A percentile compares a stretch with the other conserved stretches of the same genome.
phyloP scores from a whole-genome alignment of 1,140 invertebrate genomes.

The Camponotus floridanus region DNA sequence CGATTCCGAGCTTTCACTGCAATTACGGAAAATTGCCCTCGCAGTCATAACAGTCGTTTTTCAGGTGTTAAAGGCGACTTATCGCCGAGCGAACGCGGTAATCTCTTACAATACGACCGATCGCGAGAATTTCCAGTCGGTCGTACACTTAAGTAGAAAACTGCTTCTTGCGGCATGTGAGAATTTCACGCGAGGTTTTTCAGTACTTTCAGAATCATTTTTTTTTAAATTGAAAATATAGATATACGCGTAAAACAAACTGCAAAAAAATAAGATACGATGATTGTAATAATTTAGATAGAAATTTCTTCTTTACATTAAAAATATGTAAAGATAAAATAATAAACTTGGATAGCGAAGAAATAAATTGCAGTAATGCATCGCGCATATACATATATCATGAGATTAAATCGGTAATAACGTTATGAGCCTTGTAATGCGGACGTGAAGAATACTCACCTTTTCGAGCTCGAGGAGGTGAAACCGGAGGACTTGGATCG shows the following conservation, averaged over 20 bases:
- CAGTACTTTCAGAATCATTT: constrained; percentile 1
- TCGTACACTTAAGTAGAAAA: constrained; percentile 33
- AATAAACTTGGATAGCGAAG: background rate
- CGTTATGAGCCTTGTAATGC: constrained; percentile 38
- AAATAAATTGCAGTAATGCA: background rate
- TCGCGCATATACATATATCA: background rate
- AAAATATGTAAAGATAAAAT: background rate
- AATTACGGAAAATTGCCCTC: constrained; percentile 84
- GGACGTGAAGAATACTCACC: constrained; percentile 90
- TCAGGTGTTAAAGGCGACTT: constrained; percentile 75
- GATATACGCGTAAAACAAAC: no score
- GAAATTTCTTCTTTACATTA: background rate
- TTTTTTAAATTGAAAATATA: background rate
- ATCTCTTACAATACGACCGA: constrained; percentile 64
- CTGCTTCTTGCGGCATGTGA: constrained; percentile 9
- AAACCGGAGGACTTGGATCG: constrained; percentile 99
- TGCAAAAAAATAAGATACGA: background rate
- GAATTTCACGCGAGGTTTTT: constrained; percentile 37
- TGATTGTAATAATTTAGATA: background rate
- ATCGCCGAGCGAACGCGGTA: constrained; percentile 61
- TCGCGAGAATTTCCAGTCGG: constrained; percentile 44
- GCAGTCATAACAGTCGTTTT: constrained; percentile 81
- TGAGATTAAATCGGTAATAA: constrained; percentile 15
- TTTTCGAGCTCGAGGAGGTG: constrained; percentile 99
- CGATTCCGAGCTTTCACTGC: constrained; percentile 82